Evolutionary conservation across 2,113 vertebrate species (phyloP).

Genomic region (Eleginops maclovinus): DNA sequence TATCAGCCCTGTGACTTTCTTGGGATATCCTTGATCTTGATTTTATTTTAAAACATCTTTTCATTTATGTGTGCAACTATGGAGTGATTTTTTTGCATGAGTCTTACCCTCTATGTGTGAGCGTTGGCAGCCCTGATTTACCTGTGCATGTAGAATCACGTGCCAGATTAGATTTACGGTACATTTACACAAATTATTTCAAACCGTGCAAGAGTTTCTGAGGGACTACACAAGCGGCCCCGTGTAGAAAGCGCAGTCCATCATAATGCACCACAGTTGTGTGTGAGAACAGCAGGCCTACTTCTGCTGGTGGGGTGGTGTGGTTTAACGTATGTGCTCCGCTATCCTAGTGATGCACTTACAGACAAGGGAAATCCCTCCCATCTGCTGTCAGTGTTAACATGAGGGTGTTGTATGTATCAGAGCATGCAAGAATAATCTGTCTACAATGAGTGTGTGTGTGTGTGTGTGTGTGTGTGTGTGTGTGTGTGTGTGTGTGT

Average conservation of each 20-base stretch:
- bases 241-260: not conserved
- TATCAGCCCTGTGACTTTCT: no score
- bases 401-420: not conserved
- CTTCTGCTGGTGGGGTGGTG: constrained; percentile 17
- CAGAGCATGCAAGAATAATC: not conserved
- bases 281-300: constrained; percentile 35
- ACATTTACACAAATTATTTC: not conserved
- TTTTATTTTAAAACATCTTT: no score
- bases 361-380: constrained; percentile 8
- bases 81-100: no score
- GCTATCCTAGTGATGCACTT: not conserved
- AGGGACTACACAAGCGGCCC: not conserved
- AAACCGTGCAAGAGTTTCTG: not conserved
- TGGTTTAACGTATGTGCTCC: constrained; percentile 4
- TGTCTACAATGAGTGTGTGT: no score
- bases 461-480: no score
- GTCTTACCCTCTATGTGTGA: no score
- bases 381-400: constrained; percentile 10
- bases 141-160: no score
- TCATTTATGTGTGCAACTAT: no score
- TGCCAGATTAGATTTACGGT: no score
- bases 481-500: no score
- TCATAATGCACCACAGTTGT: constrained; percentile 14
- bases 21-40: no score
- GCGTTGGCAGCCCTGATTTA: no score